These are phyloP conservation scores for Uromys caudimaculatus DNA, from an alignment of 2,797 vertebrate species.

Conservation along the genomic window DNA sequence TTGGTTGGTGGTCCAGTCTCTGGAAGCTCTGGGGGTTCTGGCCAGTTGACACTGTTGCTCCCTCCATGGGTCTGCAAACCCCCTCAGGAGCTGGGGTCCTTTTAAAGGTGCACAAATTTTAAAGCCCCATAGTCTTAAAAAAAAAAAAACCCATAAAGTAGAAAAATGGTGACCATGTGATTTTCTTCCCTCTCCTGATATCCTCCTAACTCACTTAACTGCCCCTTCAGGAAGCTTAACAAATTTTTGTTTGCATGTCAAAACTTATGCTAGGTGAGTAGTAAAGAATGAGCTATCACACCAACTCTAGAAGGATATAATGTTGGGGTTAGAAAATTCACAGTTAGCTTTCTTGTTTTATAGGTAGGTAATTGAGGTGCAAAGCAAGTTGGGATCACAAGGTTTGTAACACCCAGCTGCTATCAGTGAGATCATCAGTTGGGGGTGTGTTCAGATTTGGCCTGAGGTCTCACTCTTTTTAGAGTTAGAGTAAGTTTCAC, in stretches of 20 bases:
- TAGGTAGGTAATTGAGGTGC: conserved; percentile 37
- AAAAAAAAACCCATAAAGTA: background rate
- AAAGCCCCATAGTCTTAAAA: background rate
- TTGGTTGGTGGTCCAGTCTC: no score
- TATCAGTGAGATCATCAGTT: conserved; percentile 9
- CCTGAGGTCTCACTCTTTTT: background rate
- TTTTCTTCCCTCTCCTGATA: conserved; percentile 31
- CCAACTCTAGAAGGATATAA: conserved; percentile 72
- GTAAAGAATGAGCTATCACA: conserved; percentile 71
- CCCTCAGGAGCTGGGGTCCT: background rate
- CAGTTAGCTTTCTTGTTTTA: conserved; percentile 38
- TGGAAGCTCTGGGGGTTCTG: no score
- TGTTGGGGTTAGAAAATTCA: conserved; percentile 49
- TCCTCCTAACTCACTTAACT: background rate
- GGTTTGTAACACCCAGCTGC: background rate
- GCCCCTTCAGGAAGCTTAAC: conserved; percentile 31
- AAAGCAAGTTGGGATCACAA: conserved; percentile 9
- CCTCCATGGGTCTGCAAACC: no score
- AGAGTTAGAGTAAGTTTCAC: conserved; percentile 47
- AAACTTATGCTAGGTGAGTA: conserved; percentile 34
- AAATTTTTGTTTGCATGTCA: conserved; percentile 56
- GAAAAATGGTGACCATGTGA: conserved; percentile 12
- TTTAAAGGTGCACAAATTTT: conserved; percentile 9
- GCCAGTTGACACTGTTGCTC: no score
- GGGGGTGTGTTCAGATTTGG: background rate